These are phyloP conservation scores for Ochropacha duplaris DNA, from an alignment of 2,888 invertebrate species.

Conservation along the genomic window DNA sequence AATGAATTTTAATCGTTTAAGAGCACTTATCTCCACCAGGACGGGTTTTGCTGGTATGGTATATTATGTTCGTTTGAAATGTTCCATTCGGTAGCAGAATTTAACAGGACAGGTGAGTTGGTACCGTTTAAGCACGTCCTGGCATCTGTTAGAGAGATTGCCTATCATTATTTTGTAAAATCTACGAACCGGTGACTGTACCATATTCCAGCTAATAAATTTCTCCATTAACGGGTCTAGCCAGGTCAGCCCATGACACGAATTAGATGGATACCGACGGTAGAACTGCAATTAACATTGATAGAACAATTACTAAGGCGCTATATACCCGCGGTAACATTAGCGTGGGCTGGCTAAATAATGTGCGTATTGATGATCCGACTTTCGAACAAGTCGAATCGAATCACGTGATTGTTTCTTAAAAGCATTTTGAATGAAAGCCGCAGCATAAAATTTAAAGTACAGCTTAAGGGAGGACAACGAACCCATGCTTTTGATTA, in stretches of 20 bases:
- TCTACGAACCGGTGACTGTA: conserved; percentile 39
- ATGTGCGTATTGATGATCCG: conserved; percentile 32
- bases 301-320: conserved; percentile 65
- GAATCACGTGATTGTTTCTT: conserved; percentile 23
- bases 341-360: conserved; percentile 65
- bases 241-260: conserved; percentile 36
- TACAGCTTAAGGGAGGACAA: conserved; percentile 21
- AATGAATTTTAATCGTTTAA: conserved; percentile 32
- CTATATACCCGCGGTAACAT: conserved; percentile 50
- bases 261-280: conserved; percentile 48
- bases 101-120: conserved; percentile 18
- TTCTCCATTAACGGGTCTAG: conserved; percentile 49
- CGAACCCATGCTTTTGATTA: conserved; percentile 32
- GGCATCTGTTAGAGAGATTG: conserved; percentile 32
- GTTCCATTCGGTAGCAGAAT: conserved; percentile 17
- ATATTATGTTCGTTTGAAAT: conserved; percentile 18
- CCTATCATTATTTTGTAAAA: conserved; percentile 44
- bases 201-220: conserved; percentile 45
- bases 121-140: conserved; percentile 1
- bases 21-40: conserved; percentile 18
- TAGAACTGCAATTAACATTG: conserved; percentile 63
- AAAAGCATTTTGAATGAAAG: conserved; percentile 24
- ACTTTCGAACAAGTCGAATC: conserved; percentile 21
- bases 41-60: conserved; percentile 4
- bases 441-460: conserved; percentile 12